Evolutionary conservation across 1,140 invertebrate species (phyloP).

Genomic region (Tetragonula clypearis): DNA sequence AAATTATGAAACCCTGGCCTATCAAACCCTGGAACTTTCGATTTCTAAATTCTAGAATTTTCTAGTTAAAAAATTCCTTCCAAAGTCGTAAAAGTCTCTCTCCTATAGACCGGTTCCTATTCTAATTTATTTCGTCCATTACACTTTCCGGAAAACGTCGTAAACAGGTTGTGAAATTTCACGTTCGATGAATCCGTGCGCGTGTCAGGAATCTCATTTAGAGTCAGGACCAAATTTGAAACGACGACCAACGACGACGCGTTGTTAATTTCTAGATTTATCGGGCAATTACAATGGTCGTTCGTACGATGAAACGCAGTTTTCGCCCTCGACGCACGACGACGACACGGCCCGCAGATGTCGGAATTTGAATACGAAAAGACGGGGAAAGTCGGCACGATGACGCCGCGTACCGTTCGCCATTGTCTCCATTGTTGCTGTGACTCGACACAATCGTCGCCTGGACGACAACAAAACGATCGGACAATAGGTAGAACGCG

Average conservation of each 20-base stretch:
- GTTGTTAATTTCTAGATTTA: neutral
- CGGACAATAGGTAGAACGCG: conserved; percentile 46
- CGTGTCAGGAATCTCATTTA: conserved; percentile 8
- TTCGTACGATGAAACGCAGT: neutral
- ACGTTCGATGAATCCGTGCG: neutral
- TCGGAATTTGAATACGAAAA: conserved; percentile 19
- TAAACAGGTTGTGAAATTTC: conserved; percentile 10
- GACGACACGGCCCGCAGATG: neutral
- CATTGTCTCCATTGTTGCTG: conserved; percentile 29
- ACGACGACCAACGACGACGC: neutral
- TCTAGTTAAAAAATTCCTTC: no score
- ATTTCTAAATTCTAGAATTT: no score
- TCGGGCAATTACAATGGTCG: neutral
- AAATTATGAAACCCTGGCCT: no score
- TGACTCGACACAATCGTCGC: conserved; percentile 47
- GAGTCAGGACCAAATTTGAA: neutral
- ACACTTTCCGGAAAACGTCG: no score
- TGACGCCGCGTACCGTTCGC: conserved; percentile 23
- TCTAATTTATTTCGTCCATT: neutral
- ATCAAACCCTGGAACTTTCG: no score
- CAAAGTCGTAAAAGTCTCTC: no score
- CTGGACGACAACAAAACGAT: conserved; percentile 43
- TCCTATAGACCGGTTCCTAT: no score
- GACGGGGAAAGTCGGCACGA: conserved; percentile 35
- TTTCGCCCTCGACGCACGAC: neutral